Evolutionary conservation across 2,888 invertebrate species (phyloP), one percentile per base, ranked within the genome.

Genomic region (Acanthosepion pharaonis): DNA sequence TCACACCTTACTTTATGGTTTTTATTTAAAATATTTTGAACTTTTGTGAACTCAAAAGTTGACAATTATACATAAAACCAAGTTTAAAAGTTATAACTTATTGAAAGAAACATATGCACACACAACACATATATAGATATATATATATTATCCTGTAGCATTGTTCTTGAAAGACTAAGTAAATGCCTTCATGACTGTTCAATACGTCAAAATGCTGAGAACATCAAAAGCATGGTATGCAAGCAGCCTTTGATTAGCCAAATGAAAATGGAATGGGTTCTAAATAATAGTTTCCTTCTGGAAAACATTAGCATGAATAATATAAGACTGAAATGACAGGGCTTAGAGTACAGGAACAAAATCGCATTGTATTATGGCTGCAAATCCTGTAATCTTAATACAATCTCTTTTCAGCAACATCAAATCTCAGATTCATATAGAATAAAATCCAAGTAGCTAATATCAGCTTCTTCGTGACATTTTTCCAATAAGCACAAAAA

Each of bases 211-310:
- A n/a, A 28, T n/a, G 18, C 9, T n/a, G 28, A 78, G n/a, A 28
- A 28, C 78, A 78, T 59, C 59, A 78, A 78, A 78, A 78, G 78
- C 9, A n/a, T 78, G 78, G 78, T n/a, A n/a, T 28, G 18, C n/a
- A 78, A 78, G 28, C 9, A 78, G 78, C n/a, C 78, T 78, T 78
- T 78, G 78, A 78, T 78, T 78, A 78, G 28, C 78, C 78, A 78
- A 78, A 78, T n/a, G 78, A 78, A 78, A 78, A 28, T 78, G 78
- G 78, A 78, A 78, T 78, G 15, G 78, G 78, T 78, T 78, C 78
- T 78, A 78, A 78, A 78, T 78, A 78, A 78, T 78, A n/a, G 78
- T n/a, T n/a, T 78, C n/a, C 78, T n/a, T n/a, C 78, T 78, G 78
- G 78, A 78, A 78, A 78, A 78, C 78, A 78, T 78, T 78, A 78